Conservation (phyloP, 2,797 vertebrate species). For the Poecilia picta region DNA sequence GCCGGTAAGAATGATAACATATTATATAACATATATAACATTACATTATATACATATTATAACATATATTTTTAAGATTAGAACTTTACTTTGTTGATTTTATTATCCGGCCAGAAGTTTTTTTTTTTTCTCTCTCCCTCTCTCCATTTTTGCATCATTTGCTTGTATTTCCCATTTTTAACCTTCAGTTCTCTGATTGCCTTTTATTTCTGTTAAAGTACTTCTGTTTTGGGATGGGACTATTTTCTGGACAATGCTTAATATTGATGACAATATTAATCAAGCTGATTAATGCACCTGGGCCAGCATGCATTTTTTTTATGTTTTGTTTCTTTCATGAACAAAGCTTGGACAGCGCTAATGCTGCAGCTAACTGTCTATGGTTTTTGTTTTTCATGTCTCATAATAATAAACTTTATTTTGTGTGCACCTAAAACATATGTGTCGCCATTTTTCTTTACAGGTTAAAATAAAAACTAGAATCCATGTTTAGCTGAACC, state of each 20-base stretch:
- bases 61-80: background rate
- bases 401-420: background rate
- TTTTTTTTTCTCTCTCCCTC: background rate
- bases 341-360: background rate
- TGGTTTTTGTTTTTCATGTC: background rate
- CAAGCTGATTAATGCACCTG: background rate
- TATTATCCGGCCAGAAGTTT: background rate
- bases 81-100: background rate
- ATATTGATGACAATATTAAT: too few relatives aligned
- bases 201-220: background rate
- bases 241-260: background rate
- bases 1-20: background rate
- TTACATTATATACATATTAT: too few relatives aligned
- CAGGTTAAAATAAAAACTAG: background rate
- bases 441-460: background rate
- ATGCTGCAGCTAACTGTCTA: background rate
- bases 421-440: background rate
- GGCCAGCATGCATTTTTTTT: background rate
- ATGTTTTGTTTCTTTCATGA: background rate
- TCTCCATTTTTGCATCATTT: background rate
- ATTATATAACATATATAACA: too few relatives aligned
- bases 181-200: background rate
- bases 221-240: background rate
- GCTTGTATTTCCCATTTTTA: background rate
- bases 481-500: background rate